These are phyloP conservation scores for Perca fluviatilis DNA, from an alignment of 2,113 vertebrate genomes.

Conservation along the genomic window DNA sequence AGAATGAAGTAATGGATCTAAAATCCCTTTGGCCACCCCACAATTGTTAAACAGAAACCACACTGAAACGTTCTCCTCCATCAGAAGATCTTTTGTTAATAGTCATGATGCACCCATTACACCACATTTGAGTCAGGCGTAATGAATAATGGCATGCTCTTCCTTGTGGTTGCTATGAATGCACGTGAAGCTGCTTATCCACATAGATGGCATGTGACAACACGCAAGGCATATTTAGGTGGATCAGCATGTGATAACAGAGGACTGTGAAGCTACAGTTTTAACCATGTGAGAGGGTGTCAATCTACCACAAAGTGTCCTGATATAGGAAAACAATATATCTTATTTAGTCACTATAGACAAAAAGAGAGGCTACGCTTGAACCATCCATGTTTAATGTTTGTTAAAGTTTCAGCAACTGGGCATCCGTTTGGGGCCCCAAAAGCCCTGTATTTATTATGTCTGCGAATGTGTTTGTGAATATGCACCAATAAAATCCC, in stretches of 20 bases:
- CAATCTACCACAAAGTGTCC: neutral
- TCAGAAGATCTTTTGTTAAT: constrained; percentile 10
- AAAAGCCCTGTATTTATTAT: neutral
- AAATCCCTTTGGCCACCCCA: neutral
- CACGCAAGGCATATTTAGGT: constrained; percentile 34
- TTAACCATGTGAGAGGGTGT: neutral
- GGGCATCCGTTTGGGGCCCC: neutral
- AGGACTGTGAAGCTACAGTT: constrained; percentile 25
- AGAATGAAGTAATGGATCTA: neutral
- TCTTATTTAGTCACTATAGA: neutral
- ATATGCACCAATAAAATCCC: neutral
- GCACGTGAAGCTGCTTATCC: constrained; percentile 76
- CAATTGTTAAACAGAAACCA: neutral
- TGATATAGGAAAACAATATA: neutral
- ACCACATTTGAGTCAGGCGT: constrained; percentile 38
- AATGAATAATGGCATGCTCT: constrained; percentile 73
- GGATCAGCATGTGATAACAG: constrained; percentile 65
- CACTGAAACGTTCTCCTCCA: neutral
- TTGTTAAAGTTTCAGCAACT: neutral
- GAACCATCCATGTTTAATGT: neutral
- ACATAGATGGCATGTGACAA: constrained; percentile 76
- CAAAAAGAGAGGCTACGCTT: neutral
- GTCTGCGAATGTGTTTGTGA: neutral
- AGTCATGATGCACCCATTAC: constrained; percentile 39
- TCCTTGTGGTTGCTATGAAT: constrained; percentile 64